Evolutionary conservation across 2,888 invertebrate species (phyloP), one percentile per base, ranked within the genome.

Genomic region (Lycophotia porphyrea): DNA sequence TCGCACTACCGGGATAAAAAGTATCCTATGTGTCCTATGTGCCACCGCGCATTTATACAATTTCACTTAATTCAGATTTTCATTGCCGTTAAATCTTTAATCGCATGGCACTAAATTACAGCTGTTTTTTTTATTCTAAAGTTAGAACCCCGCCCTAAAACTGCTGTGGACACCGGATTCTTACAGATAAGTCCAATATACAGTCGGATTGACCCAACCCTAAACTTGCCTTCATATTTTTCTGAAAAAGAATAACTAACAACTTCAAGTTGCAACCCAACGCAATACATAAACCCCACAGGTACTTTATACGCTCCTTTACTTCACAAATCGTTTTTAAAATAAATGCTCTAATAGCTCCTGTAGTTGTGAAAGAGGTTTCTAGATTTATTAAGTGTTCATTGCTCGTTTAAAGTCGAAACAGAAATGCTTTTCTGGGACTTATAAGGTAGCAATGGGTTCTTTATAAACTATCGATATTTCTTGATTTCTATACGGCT

Each of bases 311-410:
- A 49, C 18, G 27, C 27, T 18, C 24, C 9, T 80, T 52, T 34
- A 49, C 42, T 60, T 24, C 71, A 71, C 39, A 42, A 71, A 76
- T 49, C 60, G 27, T 49, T 80, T 69, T 27, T n/a, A 60, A 76
- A 76, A 76, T 80, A 71, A 79, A 80, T 60, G 34, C 72, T 31
- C 7, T 61, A 61, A 44, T 44, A 36, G 52, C 42, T 34, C 18
- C 3, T 24, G 39, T 39, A 39, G 15, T 63, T n/a, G 21, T 34
- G 34, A 31, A 31, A 80, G 18, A 79, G 39, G 24, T 66, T 79
- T 60, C 24, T 24, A 42, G 80, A 80, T 49, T 80, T 76, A 71
- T 70, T 27, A 42, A 34, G 39, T 60, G 39, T 5, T 79, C 47
- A 49, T 47, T 80, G 47, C 80, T 71, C 47, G 58, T 47, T 39